Percentiles rank a stretch among this genome's conserved stretches.
Conservation (phyloP, 1,140 invertebrate species). For the Drosophila leontia region DNA sequence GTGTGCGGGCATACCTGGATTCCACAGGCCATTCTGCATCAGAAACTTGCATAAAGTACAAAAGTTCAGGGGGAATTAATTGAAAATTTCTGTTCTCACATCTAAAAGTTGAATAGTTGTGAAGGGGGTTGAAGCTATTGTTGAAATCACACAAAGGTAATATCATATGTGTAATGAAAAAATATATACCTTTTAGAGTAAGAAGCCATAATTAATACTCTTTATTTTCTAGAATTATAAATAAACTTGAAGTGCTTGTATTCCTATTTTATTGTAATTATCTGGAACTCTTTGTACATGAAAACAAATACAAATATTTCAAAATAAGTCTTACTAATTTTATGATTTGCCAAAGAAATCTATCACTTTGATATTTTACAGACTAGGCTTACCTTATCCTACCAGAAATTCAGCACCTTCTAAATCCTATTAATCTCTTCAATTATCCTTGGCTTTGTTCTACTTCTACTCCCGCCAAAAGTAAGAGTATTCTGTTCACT, state of each 20-base stretch:
- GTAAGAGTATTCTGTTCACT: slow-evolving; percentile 44
- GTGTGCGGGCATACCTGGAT: slow-evolving; percentile 19
- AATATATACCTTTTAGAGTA: not conserved
- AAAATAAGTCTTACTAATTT: not conserved
- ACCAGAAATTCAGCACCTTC: not conserved
- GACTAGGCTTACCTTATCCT: no score
- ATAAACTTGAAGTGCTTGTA: not conserved
- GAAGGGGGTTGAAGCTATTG: not conserved
- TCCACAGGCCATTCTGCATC: slow-evolving; percentile 12
- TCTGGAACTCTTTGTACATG: no score
- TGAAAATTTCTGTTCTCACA: slow-evolving; percentile 20
- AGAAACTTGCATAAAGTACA: slow-evolving; percentile 20
- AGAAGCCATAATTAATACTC: no score
- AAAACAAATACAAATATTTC: no score
- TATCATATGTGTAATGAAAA: slow-evolving; percentile 5
- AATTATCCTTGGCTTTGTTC: slow-evolving; percentile 10
- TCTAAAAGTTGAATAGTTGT: not conserved
- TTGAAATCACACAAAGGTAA: not conserved
- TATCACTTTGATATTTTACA: no score
- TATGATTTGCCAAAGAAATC: not conserved
- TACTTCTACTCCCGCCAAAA: not conserved
- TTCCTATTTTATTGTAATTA: not conserved
- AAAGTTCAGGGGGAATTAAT: slow-evolving; percentile 17
- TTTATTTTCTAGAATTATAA: not conserved
- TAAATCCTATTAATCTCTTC: not conserved